Evolutionary conservation across 2,113 vertebrate species (phyloP), one percentile per base, ranked within the genome.

Genomic region (Toxostoma redivivum): DNA sequence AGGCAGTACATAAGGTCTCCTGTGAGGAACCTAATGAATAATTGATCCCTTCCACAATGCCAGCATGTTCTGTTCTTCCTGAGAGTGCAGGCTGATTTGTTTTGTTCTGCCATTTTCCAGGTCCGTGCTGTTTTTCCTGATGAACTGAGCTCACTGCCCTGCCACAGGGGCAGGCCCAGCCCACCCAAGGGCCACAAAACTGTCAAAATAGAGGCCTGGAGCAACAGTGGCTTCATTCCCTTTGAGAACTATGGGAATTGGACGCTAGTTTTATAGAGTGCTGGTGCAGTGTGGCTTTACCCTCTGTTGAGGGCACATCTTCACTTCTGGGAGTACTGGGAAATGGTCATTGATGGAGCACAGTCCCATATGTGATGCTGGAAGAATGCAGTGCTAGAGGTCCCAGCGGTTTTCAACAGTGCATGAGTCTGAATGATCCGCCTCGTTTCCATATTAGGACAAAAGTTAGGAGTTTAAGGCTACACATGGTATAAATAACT

Each of bases 241-340:
- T 1, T 35, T 37, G 48, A 67, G 44, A 61, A 33, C 53, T 33
- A 9, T 18, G 51, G 1, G 27, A 25, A 13, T 2, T 28, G 7
- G 38, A 45, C 4, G 4, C 61, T 69, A 82, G 61, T 66, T 85
- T 82, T 23, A 33, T 60, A 61, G 66, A 44, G 22, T 3, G 3
- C 25, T 44, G 8, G 4, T 27, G 18, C n/a, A 31, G 24, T 67
- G 45, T 5, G 5, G 33, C 33, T 31, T 45, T 61, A 16, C 24
- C 28, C 37, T 35, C 28, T 12, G 31, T 0, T 0, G 48, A 28
- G 30, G 10, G 35, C 11, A 3, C 2, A 0, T 10, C 20, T 58
- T 38, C 1, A 0, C 8, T 2, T 56, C 72, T 31, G 31, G 30
- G 31, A 40, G 44, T 4, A 14, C 1, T 4, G 38, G 25, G 20